Conservation (phyloP, 2,888 invertebrate genomes). For the Pammene fasciana region DNA sequence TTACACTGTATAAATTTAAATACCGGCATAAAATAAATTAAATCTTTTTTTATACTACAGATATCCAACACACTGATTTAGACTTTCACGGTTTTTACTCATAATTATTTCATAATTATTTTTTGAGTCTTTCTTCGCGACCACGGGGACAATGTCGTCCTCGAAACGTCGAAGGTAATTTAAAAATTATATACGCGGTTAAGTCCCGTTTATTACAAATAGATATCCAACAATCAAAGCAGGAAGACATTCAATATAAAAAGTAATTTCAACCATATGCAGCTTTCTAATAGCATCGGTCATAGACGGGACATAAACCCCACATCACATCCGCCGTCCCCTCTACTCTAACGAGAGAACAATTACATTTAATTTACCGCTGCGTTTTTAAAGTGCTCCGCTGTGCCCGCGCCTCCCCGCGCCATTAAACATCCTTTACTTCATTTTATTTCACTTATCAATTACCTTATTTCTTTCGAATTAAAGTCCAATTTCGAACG, state of each 20-base stretch:
- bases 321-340: conserved; percentile 56
- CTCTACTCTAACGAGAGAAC: conserved; percentile 78
- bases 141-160: too few species aligned
- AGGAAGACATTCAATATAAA: conserved; percentile 38
- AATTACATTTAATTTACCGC: conserved; percentile 83
- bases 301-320: conserved; percentile 40
- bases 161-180: too few species aligned
- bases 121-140: too few species aligned
- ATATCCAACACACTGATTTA: too few species aligned
- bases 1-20: too few species aligned
- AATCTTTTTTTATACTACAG: too few species aligned
- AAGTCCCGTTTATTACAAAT: too few species aligned
- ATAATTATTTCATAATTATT: too few species aligned
- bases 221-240: conserved; percentile 21
- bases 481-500: conserved; percentile 24
- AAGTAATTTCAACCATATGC: conserved; percentile 39
- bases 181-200: too few species aligned
- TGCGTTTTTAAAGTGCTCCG: conserved; percentile 79
- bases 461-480: background rate
- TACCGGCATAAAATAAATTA: too few species aligned
- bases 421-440: conserved; percentile 58
- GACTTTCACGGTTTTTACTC: too few species aligned
- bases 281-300: conserved; percentile 31
- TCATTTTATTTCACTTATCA: conserved; percentile 46
- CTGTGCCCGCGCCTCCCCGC: conserved; percentile 65